phyloP scores from a whole-genome alignment of 2,888 invertebrate species.

The Scaptomyza polygonia region DNA sequence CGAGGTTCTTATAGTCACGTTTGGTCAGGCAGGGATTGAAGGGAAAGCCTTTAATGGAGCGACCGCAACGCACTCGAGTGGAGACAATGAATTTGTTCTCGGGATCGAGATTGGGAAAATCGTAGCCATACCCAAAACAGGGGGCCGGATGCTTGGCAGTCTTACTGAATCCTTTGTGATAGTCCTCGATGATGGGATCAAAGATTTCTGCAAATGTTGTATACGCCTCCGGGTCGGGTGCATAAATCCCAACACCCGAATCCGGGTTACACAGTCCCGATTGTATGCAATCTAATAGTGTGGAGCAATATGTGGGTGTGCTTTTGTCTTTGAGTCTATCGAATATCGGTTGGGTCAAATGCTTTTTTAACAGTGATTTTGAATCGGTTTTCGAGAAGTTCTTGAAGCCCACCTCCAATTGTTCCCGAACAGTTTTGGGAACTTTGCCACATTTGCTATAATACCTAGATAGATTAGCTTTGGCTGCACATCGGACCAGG shows the following conservation, averaged over 20 bases:
- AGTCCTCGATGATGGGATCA: conserved; percentile 98
- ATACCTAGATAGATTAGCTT: neutral
- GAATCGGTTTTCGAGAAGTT: conserved; percentile 94
- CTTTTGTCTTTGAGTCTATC: conserved; percentile 95
- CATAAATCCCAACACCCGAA: conserved; percentile 98
- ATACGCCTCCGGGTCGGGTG: conserved; percentile 98
- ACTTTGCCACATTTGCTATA: conserved; percentile 83
- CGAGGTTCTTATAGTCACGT: conserved; percentile 97
- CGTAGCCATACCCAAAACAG: conserved; percentile 96
- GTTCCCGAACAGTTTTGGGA: conserved; percentile 93
- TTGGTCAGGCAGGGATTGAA: conserved; percentile 98
- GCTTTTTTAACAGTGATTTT: conserved; percentile 97
- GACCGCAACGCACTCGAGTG: conserved; percentile 97
- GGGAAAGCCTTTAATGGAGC: conserved; percentile 96
- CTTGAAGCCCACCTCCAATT: conserved; percentile 94
- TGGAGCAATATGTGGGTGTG: conserved; percentile 93
- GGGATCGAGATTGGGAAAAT: conserved; percentile 96
- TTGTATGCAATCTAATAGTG: conserved; percentile 96
- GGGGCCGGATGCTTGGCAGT: conserved; percentile 95
- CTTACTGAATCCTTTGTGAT: conserved; percentile 96
- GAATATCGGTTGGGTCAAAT: conserved; percentile 94
- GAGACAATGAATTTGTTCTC: conserved; percentile 94
- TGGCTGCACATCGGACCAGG: conserved; percentile 2
- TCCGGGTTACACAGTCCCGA: conserved; percentile 98
- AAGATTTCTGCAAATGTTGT: conserved; percentile 95